Evolutionary conservation across 2,797 vertebrate genomes (phyloP).

Genomic region (Spheniscus humboldti): DNA sequence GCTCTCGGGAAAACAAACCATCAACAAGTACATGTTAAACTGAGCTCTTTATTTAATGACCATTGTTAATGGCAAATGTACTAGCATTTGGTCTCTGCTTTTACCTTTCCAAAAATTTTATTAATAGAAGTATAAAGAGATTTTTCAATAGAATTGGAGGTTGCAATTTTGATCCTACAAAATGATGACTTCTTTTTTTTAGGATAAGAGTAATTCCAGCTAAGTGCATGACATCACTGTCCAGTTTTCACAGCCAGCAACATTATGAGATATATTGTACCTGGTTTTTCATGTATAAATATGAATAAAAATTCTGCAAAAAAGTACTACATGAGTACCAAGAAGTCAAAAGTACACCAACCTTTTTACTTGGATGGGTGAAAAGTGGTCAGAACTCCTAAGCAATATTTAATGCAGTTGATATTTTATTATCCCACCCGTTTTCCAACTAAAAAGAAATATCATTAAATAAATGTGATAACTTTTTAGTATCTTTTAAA

Average conservation of each 20-base stretch:
- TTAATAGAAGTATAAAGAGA: not conserved
- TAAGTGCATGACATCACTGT: not conserved
- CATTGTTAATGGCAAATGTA: not conserved
- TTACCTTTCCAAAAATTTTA: not conserved
- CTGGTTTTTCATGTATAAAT: not conserved
- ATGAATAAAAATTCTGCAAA: not conserved
- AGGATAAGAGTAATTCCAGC: not conserved
- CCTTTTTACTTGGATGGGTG: not conserved
- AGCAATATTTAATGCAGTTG: not conserved
- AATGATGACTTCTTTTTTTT: accelerated
- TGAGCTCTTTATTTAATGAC: not conserved
- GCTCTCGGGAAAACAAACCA: not conserved
- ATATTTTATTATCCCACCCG: not conserved
- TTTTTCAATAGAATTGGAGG: not conserved
- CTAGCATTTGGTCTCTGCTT: not conserved
- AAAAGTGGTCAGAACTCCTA: not conserved
- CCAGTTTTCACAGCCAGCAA: not conserved
- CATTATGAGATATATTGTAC: not conserved
- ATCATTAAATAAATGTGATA: not conserved
- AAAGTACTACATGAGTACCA: not conserved
- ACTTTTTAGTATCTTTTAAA: not conserved
- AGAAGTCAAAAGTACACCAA: not conserved
- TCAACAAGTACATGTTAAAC: not conserved
- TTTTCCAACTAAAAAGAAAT: not conserved
- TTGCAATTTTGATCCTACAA: not conserved